phyloP scores from a whole-genome alignment of 2,888 invertebrate genomes.

The Sinopyrophorus schimmeli region DNA sequence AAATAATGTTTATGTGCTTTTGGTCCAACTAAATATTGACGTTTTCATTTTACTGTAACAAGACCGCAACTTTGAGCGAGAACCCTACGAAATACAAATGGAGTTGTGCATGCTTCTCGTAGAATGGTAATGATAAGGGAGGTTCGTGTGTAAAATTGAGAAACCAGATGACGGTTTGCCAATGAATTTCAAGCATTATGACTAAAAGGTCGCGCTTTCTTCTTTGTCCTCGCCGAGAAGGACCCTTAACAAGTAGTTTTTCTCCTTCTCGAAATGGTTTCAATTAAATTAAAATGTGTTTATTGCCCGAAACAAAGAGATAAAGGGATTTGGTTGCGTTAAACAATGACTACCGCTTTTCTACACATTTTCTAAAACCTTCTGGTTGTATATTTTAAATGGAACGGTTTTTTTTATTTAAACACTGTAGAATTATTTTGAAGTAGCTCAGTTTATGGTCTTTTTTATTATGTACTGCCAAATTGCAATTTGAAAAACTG shows the following conservation, averaged over 20 bases:
- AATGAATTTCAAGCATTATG: slow-evolving; percentile 6
- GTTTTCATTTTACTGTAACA: slow-evolving; percentile 12
- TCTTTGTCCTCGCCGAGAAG: slow-evolving; percentile 1
- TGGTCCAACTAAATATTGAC: slow-evolving; percentile 8
- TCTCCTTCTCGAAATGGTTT: slow-evolving; percentile 1
- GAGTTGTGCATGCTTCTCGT: slow-evolving; percentile 16
- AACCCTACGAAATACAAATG: slow-evolving; percentile 20
- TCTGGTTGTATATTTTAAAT: too few species aligned
- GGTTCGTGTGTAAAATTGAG: slow-evolving; percentile 18
- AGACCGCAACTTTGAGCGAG: slow-evolving; percentile 13
- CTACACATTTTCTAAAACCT: too few species aligned
- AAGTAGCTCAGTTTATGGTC: too few species aligned
- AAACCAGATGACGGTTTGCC: slow-evolving; percentile 17
- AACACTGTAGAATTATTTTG: too few species aligned
- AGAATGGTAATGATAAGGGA: slow-evolving; percentile 19
- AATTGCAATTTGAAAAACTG: too few species aligned
- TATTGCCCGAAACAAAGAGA: not conserved
- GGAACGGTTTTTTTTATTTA: too few species aligned
- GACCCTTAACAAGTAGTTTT: slow-evolving; percentile 8
- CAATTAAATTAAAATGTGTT: slow-evolving; percentile 6
- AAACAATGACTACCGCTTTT: too few species aligned
- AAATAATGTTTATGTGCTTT: too few species aligned
- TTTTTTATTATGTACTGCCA: too few species aligned
- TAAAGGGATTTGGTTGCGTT: too few species aligned
- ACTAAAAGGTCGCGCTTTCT: slow-evolving; percentile 14